Base-by-base conservation (phyloP, 2,888 invertebrate species). In the Auanema sp. region DNA sequence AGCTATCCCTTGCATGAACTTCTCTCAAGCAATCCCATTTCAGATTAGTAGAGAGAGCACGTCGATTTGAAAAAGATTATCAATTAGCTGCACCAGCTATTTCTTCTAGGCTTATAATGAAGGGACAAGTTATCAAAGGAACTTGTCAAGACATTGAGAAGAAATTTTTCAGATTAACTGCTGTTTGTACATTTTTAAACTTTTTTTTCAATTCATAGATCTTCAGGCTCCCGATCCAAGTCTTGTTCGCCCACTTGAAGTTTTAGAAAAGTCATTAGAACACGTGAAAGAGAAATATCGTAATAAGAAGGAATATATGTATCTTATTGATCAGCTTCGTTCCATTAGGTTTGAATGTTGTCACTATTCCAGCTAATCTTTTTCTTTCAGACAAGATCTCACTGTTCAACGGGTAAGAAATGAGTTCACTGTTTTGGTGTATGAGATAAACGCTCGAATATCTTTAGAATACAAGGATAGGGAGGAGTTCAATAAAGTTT, bases 371-470 rank as follows among this genome's bases (percentile, higher is more conserved):
- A 14, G 4, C 14, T 33, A 33, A 33, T 8, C 33, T 33, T 33
- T 33, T 33, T 33, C 16, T 55, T 58, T 58, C 54, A 54, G 98
- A 78, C 98, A 98, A 87, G 98, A 99, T 89, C 88, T 99, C 79
- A 98, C 97, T 69, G 97, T 94, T 55, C 98, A 98, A 89, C 93
- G 96, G 80, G 89, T 98, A 76, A 88, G 97, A 76, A 92, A 95
- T 87, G 88, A 88, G 72, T 95, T 99, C 84, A 95, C 97, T 60
- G 91, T 98, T n/a, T 89, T 91, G 84, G 98, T 98, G 12, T 98
- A 99, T 87, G 98, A 99, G 87, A 95, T 94, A 3, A 97, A 99
- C 87, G 97, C 96, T 4, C 89, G 96, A 60, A 93, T 98, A 82
- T 96, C 97, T 56, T 88, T 98, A 85, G 97, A 98, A 85, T 95